Evolutionary conservation across 2,113 vertebrate species (phyloP).

Genomic region (Falcunculus frontatus): DNA sequence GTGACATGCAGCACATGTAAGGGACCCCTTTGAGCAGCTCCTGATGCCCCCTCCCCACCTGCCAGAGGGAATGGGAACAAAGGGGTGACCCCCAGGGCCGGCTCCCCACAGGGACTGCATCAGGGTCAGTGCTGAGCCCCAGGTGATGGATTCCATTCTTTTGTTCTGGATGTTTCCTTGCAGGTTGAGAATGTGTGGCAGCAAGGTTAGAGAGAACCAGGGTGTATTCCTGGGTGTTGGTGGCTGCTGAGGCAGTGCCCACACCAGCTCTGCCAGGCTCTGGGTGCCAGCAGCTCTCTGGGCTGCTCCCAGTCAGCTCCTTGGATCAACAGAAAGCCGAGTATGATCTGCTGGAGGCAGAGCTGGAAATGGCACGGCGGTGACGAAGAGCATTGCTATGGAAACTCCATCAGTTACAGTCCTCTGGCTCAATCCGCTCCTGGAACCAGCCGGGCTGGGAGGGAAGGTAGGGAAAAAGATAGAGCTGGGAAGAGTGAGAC

Average conservation of each 20-base stretch:
- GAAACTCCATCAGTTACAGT: constrained; percentile 32
- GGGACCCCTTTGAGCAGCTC: fast-evolving
- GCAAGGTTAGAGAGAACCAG: fast-evolving
- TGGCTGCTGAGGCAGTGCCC: neutral
- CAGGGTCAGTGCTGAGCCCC: neutral
- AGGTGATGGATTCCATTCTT: neutral
- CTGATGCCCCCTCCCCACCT: neutral
- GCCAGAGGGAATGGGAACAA: neutral
- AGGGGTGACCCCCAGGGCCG: too few relatives aligned
- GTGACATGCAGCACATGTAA: fast-evolving
- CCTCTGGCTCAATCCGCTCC: neutral
- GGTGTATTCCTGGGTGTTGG: fast-evolving
- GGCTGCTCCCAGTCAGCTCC: neutral
- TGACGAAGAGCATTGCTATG: constrained; percentile 48
- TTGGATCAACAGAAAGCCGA: neutral
- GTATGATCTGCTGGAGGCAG: neutral
- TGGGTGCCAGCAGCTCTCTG: neutral
- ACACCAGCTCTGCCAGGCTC: neutral
- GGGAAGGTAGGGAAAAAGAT: neutral
- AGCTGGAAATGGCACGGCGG: neutral
- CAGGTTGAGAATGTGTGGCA: fast-evolving
- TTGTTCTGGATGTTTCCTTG: neutral
- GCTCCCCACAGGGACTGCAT: fast-evolving
- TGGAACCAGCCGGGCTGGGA: neutral
- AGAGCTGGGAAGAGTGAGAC: neutral